A percentile compares a stretch with the other conserved stretches of the same genome.
Evolutionary conservation across 2,113 vertebrate species (phyloP).

Genomic region (Sus scrofa): DNA sequence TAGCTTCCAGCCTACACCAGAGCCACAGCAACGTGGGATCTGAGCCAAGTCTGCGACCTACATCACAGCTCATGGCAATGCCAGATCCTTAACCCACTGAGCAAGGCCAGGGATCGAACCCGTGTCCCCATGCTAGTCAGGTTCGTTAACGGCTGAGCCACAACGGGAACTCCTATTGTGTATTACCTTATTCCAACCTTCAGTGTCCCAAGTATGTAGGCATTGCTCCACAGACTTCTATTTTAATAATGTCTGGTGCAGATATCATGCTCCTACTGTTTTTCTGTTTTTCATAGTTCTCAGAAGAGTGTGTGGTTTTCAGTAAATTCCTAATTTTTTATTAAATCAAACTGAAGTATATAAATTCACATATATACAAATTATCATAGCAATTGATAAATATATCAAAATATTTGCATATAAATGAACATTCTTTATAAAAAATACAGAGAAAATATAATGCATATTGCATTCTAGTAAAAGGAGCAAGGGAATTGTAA

Average conservation of each 20-base stretch:
- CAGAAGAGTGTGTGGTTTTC: not conserved
- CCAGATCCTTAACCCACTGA: too few relatives aligned
- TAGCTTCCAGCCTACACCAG: too few relatives aligned
- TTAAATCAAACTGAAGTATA: not conserved
- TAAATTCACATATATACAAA: not conserved
- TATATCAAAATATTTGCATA: not conserved
- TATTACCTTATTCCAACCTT: not conserved
- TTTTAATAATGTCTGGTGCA: not conserved
- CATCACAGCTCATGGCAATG: too few relatives aligned
- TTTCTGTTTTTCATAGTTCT: not conserved
- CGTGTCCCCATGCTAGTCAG: too few relatives aligned
- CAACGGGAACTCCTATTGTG: too few relatives aligned
- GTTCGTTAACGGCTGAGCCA: too few relatives aligned
- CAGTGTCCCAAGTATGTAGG: not conserved
- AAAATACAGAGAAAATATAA: not conserved
- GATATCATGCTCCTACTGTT: not conserved
- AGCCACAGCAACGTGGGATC: too few relatives aligned
- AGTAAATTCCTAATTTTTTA: not conserved
- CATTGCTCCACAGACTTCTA: not conserved
- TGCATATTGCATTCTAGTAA: not conserved
- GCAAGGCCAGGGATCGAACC: too few relatives aligned
- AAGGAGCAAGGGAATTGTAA: not conserved
- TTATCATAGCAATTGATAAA: not conserved
- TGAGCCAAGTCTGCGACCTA: too few relatives aligned
- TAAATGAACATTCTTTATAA: not conserved